These are phyloP conservation scores for Tenualosa thibaudeaui DNA, from an alignment of 2,797 vertebrate species.

Conservation along the genomic window DNA sequence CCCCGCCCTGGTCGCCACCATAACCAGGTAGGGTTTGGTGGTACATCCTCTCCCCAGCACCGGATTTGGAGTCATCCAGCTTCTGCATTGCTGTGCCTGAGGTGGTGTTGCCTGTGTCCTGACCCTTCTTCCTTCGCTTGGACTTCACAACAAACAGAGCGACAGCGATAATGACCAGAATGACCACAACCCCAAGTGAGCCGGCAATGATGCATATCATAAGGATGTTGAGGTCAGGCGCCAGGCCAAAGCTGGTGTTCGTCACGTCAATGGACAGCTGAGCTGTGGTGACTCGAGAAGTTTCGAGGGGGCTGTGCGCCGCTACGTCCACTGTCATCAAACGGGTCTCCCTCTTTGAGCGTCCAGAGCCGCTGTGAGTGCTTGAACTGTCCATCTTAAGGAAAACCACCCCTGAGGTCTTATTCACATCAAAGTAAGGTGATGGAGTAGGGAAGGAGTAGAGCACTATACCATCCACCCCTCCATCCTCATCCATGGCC, in stretches of 20 bases:
- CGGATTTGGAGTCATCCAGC: conserved; percentile 78
- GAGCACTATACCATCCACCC: conserved; percentile 90
- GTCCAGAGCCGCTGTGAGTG: conserved; percentile 68
- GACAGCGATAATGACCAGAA: conserved; percentile 89
- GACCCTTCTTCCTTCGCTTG: conserved; percentile 75
- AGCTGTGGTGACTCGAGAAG: conserved; percentile 80
- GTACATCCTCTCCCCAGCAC: conserved; percentile 83
- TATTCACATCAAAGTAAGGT: conserved; percentile 90
- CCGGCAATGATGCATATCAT: conserved; percentile 88
- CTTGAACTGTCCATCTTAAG: conserved; percentile 85
- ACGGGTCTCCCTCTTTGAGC: conserved; percentile 80
- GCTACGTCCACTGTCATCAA: conserved; percentile 86
- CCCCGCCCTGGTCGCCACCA: conserved; percentile 70
- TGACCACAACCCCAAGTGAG: conserved; percentile 87
- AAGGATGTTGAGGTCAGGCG: conserved; percentile 85
- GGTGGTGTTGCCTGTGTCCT: conserved; percentile 70
- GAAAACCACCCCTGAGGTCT: conserved; percentile 87
- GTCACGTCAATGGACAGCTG: conserved; percentile 88
- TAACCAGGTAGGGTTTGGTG: conserved; percentile 94
- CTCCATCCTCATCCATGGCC: conserved; percentile 91
- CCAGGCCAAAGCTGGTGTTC: conserved; percentile 89
- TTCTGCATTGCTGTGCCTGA: conserved; percentile 87
- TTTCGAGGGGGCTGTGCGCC: conserved; percentile 87
- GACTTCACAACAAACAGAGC: conserved; percentile 88
- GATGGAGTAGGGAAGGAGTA: conserved; percentile 84